Conservation (phyloP, 1,140 invertebrate genomes). For the Platorchestia sp. region DNA sequence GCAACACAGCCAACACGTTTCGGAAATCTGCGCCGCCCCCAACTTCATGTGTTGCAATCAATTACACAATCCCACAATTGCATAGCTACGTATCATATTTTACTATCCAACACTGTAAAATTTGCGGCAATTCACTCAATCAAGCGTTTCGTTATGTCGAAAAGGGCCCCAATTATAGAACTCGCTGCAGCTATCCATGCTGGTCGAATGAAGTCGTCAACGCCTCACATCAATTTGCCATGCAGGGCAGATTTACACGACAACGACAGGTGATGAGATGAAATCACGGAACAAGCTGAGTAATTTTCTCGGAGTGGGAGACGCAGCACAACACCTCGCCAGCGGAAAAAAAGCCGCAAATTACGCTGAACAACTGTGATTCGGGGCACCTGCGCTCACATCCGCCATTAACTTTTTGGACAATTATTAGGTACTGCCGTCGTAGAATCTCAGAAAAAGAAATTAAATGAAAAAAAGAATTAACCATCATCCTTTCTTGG, state of each 20-base stretch:
- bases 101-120: not conserved
- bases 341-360: slow-evolving; percentile 5
- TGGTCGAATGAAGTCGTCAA: not conserved
- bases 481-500: not conserved
- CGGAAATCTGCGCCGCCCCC: not conserved
- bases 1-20: not conserved
- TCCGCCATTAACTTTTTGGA: not conserved
- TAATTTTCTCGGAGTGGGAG: not conserved
- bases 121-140: not conserved
- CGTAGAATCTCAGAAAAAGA: not conserved
- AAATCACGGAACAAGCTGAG: not conserved
- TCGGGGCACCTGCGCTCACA: not conserved
- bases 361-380: not conserved
- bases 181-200: not conserved
- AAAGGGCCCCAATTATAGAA: not conserved
- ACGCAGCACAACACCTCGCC: not conserved
- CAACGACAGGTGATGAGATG: not conserved
- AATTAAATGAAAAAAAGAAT: no score
- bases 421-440: not conserved
- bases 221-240: not conserved
- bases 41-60: not conserved
- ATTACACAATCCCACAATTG: not conserved
- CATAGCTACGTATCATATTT: not conserved
- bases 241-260: not conserved
- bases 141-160: not conserved